A percentile compares a stretch with the other conserved stretches of the same genome.
These are phyloP conservation scores for Pseudomyrmex gracilis DNA, from an alignment of 1,140 invertebrate genomes.

Conservation along the genomic window DNA sequence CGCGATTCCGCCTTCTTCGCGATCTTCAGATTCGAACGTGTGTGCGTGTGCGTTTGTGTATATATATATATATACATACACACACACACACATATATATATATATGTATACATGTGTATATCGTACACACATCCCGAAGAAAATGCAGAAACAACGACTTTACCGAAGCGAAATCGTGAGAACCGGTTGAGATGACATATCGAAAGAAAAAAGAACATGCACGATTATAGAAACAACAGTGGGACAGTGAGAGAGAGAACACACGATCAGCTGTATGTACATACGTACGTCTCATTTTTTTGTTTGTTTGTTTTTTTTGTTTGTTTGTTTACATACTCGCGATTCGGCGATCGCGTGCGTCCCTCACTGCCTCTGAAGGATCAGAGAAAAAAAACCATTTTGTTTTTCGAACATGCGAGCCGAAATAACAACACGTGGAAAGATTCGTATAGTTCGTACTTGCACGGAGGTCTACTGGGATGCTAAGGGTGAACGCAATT, in stretches of 20 bases:
- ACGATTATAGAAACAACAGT: constrained; percentile 48
- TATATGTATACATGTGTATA: no score
- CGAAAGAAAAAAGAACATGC: constrained; percentile 54
- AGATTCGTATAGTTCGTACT: constrained; percentile 71
- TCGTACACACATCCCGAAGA: no score
- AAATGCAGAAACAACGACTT: constrained; percentile 8
- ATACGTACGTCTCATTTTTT: no score
- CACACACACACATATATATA: no score
- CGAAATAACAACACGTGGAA: constrained; percentile 68
- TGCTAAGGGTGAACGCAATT: constrained; percentile 70
- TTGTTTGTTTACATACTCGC: no score
- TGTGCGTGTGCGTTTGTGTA: neutral
- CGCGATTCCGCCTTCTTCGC: constrained; percentile 32
- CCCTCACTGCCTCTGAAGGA: neutral
- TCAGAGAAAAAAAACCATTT: neutral
- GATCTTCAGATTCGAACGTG: neutral
- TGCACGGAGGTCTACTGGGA: constrained; percentile 62
- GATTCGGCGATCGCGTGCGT: constrained; percentile 10
- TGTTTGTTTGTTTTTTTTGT: no score
- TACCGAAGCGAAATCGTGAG: constrained; percentile 39
- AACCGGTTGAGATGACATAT: constrained; percentile 51
- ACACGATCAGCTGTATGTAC: constrained; percentile 3
- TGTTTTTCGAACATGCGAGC: constrained; percentile 72
- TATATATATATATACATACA: no score
- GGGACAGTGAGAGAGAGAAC: neutral